Evolutionary conservation across 2,113 vertebrate species (phyloP).

Genomic region (Eulemur rufifrons): DNA sequence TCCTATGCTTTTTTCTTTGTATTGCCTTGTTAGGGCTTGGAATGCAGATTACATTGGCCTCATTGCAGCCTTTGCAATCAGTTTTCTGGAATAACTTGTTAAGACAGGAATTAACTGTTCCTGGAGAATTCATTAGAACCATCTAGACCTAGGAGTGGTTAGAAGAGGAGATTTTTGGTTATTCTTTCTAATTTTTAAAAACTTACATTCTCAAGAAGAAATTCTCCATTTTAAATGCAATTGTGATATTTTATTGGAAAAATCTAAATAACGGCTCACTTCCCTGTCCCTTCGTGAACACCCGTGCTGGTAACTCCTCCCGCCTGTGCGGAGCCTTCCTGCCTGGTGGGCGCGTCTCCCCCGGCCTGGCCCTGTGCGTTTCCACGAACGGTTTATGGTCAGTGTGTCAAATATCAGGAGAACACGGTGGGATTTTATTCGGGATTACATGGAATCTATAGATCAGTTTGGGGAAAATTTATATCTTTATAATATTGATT

Average conservation of each 20-base stretch:
- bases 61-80: neutral
- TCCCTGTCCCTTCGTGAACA: neutral
- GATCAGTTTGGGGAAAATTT: neutral
- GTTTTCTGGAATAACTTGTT: neutral
- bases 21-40: neutral
- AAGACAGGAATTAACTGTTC: neutral
- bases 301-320: rapidly evolving
- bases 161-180: neutral
- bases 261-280: neutral
- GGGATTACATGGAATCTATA: neutral
- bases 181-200: neutral
- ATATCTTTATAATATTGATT: neutral
- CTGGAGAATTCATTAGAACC: neutral
- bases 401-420: neutral
- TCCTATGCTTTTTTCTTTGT: neutral
- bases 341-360: too few relatives aligned
- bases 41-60: neutral
- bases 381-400: rapidly evolving
- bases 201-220: neutral
- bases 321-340: too few relatives aligned
- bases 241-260: neutral
- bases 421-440: neutral
- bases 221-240: neutral
- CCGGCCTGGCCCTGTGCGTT: too few relatives aligned
- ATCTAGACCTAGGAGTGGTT: neutral